Percentiles rank a stretch among this genome's conserved stretches.
phyloP scores from a whole-genome alignment of 1,140 invertebrate species.

The Cyphomyrmex costatus region DNA sequence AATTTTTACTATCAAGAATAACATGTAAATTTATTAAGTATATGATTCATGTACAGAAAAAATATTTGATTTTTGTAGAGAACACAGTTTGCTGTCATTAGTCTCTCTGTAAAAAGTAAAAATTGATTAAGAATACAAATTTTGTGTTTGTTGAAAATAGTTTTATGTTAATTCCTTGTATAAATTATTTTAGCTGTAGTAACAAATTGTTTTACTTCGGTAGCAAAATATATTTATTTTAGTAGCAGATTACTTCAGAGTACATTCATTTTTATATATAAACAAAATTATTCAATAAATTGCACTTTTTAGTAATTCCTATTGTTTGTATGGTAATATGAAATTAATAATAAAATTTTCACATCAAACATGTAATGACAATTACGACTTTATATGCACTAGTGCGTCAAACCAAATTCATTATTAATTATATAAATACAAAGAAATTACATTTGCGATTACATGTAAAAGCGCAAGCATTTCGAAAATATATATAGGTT shows the following conservation, averaged over 20 bases:
- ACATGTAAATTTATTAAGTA: not conserved
- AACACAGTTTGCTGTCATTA: not conserved
- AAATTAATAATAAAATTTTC: not conserved
- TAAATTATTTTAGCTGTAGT: not conserved
- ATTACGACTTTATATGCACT: too few species aligned
- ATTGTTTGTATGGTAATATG: not conserved
- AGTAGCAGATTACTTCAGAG: not conserved
- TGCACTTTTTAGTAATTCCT: not conserved
- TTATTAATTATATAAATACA: too few species aligned
- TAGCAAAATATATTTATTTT: not conserved
- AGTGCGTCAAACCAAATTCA: too few species aligned
- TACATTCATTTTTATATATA: not conserved
- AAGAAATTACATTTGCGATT: too few species aligned
- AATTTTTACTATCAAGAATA: not conserved
- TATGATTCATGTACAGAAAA: not conserved
- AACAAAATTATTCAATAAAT: not conserved
- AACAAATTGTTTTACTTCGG: not conserved
- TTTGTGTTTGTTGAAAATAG: not conserved
- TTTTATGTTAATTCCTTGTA: not conserved
- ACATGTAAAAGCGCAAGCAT: too few species aligned
- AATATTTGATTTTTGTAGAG: not conserved
- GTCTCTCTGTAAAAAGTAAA: not conserved
- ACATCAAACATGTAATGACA: not conserved
- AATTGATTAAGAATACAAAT: conserved; percentile 1
- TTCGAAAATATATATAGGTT: too few species aligned